Base-by-base conservation (phyloP, 2,113 vertebrate species). In the Pollimyrus isidori region DNA sequence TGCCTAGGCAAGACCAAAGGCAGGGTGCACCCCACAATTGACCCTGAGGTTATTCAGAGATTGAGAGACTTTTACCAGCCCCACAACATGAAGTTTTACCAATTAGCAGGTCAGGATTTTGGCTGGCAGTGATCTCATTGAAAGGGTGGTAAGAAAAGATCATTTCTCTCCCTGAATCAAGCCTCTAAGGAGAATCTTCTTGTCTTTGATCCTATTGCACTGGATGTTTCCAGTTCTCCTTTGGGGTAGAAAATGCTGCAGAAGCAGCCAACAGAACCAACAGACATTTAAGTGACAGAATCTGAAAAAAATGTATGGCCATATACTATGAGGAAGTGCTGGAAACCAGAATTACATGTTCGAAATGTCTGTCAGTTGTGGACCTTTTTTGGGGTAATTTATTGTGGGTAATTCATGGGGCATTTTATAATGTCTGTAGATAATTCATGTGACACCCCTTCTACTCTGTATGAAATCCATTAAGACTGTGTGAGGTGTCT, bases 1-100 rank as follows among this genome's bases (percentile, higher is more conserved):
- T 96, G 96, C 89, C 92, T 96, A 88, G 96, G 96, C 9, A 96
- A 96, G 91, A 96, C 96, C 0, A 96, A 96, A 91, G 96, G 96
- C 53, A 92, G 96, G 89, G 95, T 90, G 15, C 96, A 96, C 1
- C 95, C 95, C 52, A 92, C 88, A 69, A 96, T 96, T 1, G 53
- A 95, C 89, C 92, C 94, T 0, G 90, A 94, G 26, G 93, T 95
- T 86, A 91, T 96, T 89, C 94, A 90, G 92, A 95, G 90, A 88
- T 94, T 96, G 46, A 94, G 94, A 90, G 94, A 95, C 23, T 96
- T 96, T 92, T 96, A 96, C 91, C 94, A 92, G 87, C 95, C 95
- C 0, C 95, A 96, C 48, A 96, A 96, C 92, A 93, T 93, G 86
- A 94, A 91, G 88, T 96, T 96, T 92, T 96, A 96, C 80, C 94